Evolutionary conservation across 2,797 vertebrate species (phyloP).

Genomic region (Xiphophorus birchmanni): DNA sequence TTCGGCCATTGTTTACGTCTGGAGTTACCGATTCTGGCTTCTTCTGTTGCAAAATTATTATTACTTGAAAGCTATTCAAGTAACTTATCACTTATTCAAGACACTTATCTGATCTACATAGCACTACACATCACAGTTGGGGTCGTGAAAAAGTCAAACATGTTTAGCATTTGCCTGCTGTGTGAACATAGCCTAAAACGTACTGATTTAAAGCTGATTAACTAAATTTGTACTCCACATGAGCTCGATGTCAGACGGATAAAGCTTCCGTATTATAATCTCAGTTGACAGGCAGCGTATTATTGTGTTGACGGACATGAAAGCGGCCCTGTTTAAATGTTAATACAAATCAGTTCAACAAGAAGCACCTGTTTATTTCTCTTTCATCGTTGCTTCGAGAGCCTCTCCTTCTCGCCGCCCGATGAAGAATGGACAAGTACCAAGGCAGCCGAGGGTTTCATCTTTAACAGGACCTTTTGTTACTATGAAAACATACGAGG

Average conservation of each 20-base stretch:
- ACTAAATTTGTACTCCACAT: not conserved
- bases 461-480: slow-evolving; percentile 25
- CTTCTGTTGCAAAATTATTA: too few species aligned
- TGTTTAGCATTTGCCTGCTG: too few species aligned
- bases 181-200: too few species aligned
- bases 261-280: not conserved
- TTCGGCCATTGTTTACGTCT: too few species aligned
- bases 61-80: too few species aligned
- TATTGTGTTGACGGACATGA: not conserved
- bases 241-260: not conserved
- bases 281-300: not conserved
- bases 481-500: slow-evolving; percentile 27
- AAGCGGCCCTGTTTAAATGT: not conserved
- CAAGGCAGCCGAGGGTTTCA: slow-evolving; percentile 4
- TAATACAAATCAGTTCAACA: not conserved
- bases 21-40: too few species aligned
- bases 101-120: too few species aligned
- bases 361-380: not conserved
- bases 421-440: slow-evolving; percentile 21
- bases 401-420: slow-evolving; percentile 52
- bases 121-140: too few species aligned
- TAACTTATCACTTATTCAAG: too few species aligned
- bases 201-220: not conserved
- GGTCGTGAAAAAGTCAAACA: not conserved
- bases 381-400: slow-evolving; percentile 6